These are phyloP conservation scores for Athene noctua DNA, from an alignment of 2,113 vertebrate genomes.

Conservation along the genomic window DNA sequence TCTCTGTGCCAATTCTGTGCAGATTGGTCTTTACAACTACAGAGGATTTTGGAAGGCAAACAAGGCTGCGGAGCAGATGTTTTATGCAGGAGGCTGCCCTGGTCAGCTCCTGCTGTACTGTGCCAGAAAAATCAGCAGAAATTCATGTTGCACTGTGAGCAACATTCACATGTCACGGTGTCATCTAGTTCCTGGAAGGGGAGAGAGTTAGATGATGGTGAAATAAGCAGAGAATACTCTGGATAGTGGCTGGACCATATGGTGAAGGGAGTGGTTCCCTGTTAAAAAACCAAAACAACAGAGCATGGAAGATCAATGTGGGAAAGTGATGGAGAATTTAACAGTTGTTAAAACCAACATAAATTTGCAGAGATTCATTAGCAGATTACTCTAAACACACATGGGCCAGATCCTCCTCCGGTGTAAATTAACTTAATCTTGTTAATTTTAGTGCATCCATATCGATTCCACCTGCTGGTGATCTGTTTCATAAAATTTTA, in stretches of 20 bases:
- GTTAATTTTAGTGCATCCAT: neutral
- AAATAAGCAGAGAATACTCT: conserved; percentile 4
- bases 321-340: neutral
- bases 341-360: neutral
- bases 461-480: neutral
- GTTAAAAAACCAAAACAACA: neutral
- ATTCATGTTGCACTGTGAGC: neutral
- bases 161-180: conserved; percentile 31
- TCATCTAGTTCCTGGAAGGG: conserved; percentile 30
- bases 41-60: neutral
- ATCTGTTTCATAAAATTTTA: neutral
- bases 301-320: neutral
- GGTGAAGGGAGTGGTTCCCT: neutral
- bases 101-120: neutral
- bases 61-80: conserved; percentile 12
- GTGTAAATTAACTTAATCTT: neutral
- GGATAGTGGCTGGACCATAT: neutral
- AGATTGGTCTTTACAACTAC: neutral
- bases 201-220: conserved; percentile 32
- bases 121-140: conserved; percentile 65
- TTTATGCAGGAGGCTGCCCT: conserved; percentile 36
- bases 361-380: neutral
- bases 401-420: neutral
- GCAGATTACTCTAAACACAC: neutral
- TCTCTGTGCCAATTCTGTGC: neutral